Evolutionary conservation across 2,888 invertebrate genomes (phyloP).

Genomic region (Hypomecis punctinalis): DNA sequence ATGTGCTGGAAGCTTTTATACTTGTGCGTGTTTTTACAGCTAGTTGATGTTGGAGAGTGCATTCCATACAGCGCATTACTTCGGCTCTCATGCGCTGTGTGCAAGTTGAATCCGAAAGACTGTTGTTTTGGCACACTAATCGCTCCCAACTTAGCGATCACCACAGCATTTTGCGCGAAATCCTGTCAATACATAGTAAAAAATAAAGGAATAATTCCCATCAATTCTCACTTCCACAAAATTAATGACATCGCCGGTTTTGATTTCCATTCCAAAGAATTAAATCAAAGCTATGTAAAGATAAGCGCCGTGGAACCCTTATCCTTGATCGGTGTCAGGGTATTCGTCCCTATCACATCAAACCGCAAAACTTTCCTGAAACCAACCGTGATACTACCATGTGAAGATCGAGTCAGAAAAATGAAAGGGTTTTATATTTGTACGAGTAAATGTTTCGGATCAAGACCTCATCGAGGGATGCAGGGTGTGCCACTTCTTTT

Average conservation of each 20-base stretch:
- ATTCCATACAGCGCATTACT: constrained; percentile 51
- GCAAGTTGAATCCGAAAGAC: constrained; percentile 37
- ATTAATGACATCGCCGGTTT: constrained; percentile 17
- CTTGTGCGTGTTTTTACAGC: constrained; percentile 24
- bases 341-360: constrained; percentile 50
- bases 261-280: not conserved
- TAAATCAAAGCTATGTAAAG: constrained; percentile 32
- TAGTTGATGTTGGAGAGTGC: constrained; percentile 32
- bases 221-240: constrained; percentile 39
- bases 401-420: constrained; percentile 37
- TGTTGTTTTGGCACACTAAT: constrained; percentile 63
- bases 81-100: constrained; percentile 51
- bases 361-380: constrained; percentile 40
- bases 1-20: constrained; percentile 24
- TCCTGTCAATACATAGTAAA: constrained; percentile 51
- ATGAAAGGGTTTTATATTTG: constrained; percentile 55
- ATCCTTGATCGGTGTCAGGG: constrained; percentile 51
- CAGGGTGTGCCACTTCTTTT: constrained; percentile 63
- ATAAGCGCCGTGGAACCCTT: constrained; percentile 52
- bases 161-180: constrained; percentile 62
- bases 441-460: constrained; percentile 42
- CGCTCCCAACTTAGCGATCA: constrained; percentile 54
- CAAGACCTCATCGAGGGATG: constrained; percentile 42
- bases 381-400: constrained; percentile 52
- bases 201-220: constrained; percentile 31